Evolutionary conservation across 1,140 invertebrate species (phyloP), one percentile per base, ranked within the genome.

Genomic region (Drosophila ogumai): DNA sequence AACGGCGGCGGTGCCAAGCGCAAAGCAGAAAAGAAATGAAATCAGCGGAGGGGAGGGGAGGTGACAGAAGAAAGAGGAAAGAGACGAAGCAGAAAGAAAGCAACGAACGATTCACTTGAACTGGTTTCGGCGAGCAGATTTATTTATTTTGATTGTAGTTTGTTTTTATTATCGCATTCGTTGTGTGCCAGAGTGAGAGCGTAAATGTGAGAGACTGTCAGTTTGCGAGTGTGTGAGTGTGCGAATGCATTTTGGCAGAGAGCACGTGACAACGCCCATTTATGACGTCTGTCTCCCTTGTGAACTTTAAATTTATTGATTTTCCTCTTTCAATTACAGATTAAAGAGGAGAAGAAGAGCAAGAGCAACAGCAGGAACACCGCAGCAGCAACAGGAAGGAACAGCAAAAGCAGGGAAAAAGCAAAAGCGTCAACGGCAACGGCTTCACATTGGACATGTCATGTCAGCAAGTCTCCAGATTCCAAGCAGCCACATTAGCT

Each of bases 391-490:
- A 22, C 28, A 55, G 17, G 34, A 56, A 49, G 47, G 34, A 41
- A 25, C 28, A 52, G 13, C 44, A 72, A 40, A 40, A 22, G 54
- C 43, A 68, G 46, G 19, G 49, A 61, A 68, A 55, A 38, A 12
- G 52, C 43, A 56, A 67, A 49, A 66, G 57, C 63, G 64, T 25
- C 58, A 76, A 73, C 67, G 56, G 77, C 77, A 84, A 79, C 85
- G 81, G 81, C 85, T 88, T 74, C 65, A 88, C 85, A 85, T 84
- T 82, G 91, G 91, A 92, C 79, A 92, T 92, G 91, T 92, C 91
- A 92, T 92, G 91, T 92, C 91, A 92, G 91, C 91, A 92, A 92
- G 91, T 73, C 74, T 85, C 91, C 77, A 90, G 86, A 91, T 76
- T 77, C 82, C 72, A 90, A 49, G 49, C 82, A 81, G 57, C 82